A percentile compares a stretch with the other conserved stretches of the same genome.
These are phyloP conservation scores for Malthinus flaveolus DNA, from an alignment of 2,888 invertebrate genomes.

Conservation along the genomic window DNA sequence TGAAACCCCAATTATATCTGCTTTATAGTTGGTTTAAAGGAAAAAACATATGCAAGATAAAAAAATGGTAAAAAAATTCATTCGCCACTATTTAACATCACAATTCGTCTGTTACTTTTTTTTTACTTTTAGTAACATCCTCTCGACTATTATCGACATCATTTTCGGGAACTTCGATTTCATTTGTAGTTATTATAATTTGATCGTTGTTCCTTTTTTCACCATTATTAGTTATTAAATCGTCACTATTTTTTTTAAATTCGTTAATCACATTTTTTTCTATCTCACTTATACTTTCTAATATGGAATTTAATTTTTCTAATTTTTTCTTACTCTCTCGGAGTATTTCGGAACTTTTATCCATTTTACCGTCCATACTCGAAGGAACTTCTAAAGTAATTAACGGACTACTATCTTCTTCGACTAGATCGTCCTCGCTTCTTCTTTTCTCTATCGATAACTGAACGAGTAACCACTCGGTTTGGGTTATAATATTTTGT, in stretches of 20 bases:
- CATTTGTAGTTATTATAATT: conserved; percentile 36
- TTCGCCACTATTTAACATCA: conserved; percentile 26
- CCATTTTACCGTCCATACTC: not conserved
- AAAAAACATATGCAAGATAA: not conserved
- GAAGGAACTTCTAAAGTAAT: not conserved
- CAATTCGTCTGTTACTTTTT: conserved; percentile 33
- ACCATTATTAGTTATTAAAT: conserved; percentile 39
- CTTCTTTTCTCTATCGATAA: conserved; percentile 46
- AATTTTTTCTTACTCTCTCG: conserved; percentile 28
- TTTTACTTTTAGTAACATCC: conserved; percentile 15
- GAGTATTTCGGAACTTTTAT: conserved; percentile 2
- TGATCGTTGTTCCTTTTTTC: conserved; percentile 33
- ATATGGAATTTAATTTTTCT: conserved; percentile 36
- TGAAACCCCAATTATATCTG: not conserved
- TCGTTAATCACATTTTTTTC: conserved; percentile 36
- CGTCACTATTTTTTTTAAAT: conserved; percentile 35
- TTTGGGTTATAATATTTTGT: conserved; percentile 45
- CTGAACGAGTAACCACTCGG: conserved; percentile 50
- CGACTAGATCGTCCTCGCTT: conserved; percentile 39
- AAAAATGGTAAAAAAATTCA: not conserved
- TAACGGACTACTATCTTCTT: conserved; percentile 4
- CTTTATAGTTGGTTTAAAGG: not conserved
- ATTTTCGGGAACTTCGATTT: conserved; percentile 30
- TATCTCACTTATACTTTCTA: conserved; percentile 36
- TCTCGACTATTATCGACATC: conserved; percentile 23